phyloP scores from a whole-genome alignment of 2,797 vertebrate species.

The Helostoma temminkii region DNA sequence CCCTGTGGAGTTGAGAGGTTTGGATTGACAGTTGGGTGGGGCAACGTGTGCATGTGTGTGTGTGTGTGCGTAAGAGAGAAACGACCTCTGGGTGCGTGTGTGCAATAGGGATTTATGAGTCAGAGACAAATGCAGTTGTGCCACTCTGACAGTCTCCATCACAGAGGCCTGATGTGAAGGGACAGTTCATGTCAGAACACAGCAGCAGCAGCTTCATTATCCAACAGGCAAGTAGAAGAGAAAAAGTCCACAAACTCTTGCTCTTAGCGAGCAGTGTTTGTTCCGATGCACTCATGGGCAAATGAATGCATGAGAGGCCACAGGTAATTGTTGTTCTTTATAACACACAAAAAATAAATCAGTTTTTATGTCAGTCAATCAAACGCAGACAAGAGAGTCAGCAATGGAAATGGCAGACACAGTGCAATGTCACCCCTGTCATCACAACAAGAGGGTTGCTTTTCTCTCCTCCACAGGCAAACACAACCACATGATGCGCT shows the following conservation, averaged over 20 bases:
- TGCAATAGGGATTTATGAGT: constrained; percentile 65
- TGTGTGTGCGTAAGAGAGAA: not conserved
- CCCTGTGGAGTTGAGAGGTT: constrained; percentile 32
- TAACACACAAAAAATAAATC: constrained; percentile 13
- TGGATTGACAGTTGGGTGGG: constrained; percentile 56
- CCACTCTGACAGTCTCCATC: constrained; percentile 74
- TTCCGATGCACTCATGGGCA: constrained; percentile 1
- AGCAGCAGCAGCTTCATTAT: constrained; percentile 66
- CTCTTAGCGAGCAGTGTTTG: constrained; percentile 17
- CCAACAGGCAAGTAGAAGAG: constrained; percentile 49
- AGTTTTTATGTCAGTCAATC: constrained; percentile 47
- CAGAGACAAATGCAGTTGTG: constrained; percentile 63
- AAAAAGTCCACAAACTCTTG: constrained; percentile 33
- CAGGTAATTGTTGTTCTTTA: constrained; percentile 27
- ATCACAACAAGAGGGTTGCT: constrained; percentile 44
- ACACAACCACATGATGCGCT: constrained; percentile 48
- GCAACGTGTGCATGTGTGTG: constrained; percentile 7
- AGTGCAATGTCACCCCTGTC: constrained; percentile 71
- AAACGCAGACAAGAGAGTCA: constrained; percentile 33
- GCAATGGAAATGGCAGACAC: constrained; percentile 45
- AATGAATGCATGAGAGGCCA: constrained; percentile 18
- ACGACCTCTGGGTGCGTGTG: constrained; percentile 10
- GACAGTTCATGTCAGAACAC: constrained; percentile 76
- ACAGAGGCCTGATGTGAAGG: constrained; percentile 70
- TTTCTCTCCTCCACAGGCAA: constrained; percentile 54